Base-by-base conservation (phyloP, 2,113 vertebrate genomes). In the Aldabrachelys gigantea region DNA sequence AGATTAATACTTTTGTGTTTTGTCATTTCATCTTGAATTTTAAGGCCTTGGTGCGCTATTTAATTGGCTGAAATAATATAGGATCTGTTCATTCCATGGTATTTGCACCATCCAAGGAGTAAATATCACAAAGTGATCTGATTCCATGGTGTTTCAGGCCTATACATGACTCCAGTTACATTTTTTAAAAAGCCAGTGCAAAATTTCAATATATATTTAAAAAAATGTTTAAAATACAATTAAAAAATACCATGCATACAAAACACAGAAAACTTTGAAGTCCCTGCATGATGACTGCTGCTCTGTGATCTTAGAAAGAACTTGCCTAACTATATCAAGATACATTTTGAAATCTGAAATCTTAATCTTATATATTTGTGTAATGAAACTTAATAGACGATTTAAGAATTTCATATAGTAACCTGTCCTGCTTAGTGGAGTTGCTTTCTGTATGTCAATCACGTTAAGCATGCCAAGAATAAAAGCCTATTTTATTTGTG, bases 251-350 rank as follows among this genome's bases (percentile, higher is more conserved):
- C 25, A n/a, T 41, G 24, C 12, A 75, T 5, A 59, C 1, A 81
- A 6, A 12, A 80, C 88, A 82, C 89, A 27, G 16, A 38, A 72
- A 5, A 72, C 19, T 87, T 91, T 25, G 53, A 56, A 90, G 38
- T 0, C 19, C 0, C 24, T 59, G 72, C 29, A 16, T 35, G 31
- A 65, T 35, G 31, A 65, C 31, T 35, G 59, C 29, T 65, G 14
- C 65, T 29, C 84, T 10, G 6, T 86, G 85, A 10, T 29, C 57
- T 80, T 25, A 80, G 44, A 84, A 92, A 92, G 13, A 4, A 52
- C 72, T 86, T 82, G 21, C 78, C 21, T 53, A 72, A 80, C 59
- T 92, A 31, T 9, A 91, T 27, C 80, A 91, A 92, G 94, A 72
- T 41, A 90, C 24, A 27, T 4, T 56, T 47, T 41, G 87, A 78